A percentile compares a stretch with the other conserved stretches of the same genome.
Conservation (phyloP, 2,113 vertebrate genomes). For the Regulus satrapa region DNA sequence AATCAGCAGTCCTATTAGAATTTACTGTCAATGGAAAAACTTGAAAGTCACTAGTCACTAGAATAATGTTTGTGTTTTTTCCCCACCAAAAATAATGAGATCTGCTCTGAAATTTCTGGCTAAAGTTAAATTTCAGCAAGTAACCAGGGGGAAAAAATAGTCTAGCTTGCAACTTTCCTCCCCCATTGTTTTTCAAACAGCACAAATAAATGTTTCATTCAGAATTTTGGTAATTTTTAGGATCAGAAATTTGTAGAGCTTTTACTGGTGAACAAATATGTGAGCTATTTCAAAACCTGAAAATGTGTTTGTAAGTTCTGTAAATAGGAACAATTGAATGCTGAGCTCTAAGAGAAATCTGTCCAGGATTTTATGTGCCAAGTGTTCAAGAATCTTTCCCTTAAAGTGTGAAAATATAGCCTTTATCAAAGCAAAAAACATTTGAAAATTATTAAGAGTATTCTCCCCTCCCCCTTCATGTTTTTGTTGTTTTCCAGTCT, state of each 20-base stretch:
- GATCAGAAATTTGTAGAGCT: neutral
- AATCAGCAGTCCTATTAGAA: neutral
- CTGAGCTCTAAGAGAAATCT: neutral
- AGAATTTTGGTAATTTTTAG: neutral
- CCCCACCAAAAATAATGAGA: neutral
- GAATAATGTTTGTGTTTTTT: no score
- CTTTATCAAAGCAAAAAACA: neutral
- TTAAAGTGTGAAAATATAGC: neutral
- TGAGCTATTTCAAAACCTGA: neutral
- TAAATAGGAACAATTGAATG: neutral
- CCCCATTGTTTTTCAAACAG: neutral
- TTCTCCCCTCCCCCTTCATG: accelerated
- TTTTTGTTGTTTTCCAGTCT: neutral
- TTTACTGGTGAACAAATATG: neutral
- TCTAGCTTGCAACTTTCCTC: neutral
- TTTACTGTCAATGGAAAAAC: no score
- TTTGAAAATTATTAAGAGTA: neutral
- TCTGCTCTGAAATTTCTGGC: neutral
- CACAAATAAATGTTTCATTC: neutral
- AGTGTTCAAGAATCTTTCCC: neutral
- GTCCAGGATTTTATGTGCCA: neutral
- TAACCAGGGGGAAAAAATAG: neutral
- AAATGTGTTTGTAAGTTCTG: neutral
- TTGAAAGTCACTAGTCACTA: no score
- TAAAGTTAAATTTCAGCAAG: neutral